Evolutionary conservation across 2,888 invertebrate genomes (phyloP).

Genomic region (Serripes groenlandicus): DNA sequence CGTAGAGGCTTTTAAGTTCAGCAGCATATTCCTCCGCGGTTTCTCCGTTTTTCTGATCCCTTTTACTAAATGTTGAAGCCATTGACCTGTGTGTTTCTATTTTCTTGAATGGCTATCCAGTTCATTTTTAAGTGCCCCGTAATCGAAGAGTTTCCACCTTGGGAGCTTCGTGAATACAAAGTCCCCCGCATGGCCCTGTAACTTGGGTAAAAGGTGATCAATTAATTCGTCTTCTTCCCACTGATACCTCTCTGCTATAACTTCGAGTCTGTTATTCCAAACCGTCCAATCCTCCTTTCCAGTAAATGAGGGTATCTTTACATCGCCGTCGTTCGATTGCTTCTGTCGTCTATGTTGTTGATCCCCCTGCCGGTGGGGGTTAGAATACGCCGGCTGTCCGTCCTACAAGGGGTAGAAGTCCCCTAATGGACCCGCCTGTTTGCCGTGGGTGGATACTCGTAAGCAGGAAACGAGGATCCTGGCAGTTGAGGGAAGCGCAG

Average conservation of each 20-base stretch:
- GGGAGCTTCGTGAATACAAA: conserved; percentile 57
- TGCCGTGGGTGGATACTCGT: too few relatives aligned
- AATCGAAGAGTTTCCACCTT: conserved; percentile 1
- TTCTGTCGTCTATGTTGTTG: too few relatives aligned
- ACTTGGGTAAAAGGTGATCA: conserved; percentile 46
- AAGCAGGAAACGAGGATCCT: too few relatives aligned
- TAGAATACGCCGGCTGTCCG: too few relatives aligned
- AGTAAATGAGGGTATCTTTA: conserved; percentile 41
- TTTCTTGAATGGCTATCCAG: conserved; percentile 46
- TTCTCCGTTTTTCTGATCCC: conserved; percentile 44
- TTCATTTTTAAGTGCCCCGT: conserved; percentile 38
- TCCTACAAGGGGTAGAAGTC: too few relatives aligned
- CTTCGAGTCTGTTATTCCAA: conserved; percentile 49
- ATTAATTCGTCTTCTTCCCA: conserved; percentile 38
- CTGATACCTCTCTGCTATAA: conserved; percentile 30
- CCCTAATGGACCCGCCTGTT: too few relatives aligned
- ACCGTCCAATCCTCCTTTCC: conserved; percentile 53
- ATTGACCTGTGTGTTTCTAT: conserved; percentile 56
- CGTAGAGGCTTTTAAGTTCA: conserved; percentile 55
- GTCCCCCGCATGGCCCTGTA: conserved; percentile 55
- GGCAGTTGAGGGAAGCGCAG: too few relatives aligned
- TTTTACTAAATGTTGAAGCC: conserved; percentile 44
- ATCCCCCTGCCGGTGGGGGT: too few relatives aligned
- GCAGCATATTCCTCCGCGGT: conserved; percentile 57
- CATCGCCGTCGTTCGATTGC: too few relatives aligned